These are phyloP conservation scores for Nannobrachium achirus DNA, from an alignment of 2,113 vertebrate genomes.

Conservation along the genomic window DNA sequence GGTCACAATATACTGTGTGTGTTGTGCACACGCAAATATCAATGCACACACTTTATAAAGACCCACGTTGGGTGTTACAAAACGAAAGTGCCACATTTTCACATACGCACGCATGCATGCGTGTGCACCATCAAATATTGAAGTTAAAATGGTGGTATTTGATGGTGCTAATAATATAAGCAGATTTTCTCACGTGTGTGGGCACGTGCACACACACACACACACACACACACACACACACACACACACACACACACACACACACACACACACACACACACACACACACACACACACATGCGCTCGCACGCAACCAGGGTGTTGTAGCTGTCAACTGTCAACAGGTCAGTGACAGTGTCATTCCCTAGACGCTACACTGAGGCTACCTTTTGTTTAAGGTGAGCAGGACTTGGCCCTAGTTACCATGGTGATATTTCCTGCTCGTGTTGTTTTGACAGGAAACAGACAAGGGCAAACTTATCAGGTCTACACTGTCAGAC, in stretches of 20 bases:
- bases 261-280: not conserved
- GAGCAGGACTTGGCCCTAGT: conserved; percentile 3
- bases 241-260: not conserved
- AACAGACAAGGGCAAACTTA: conserved; percentile 24
- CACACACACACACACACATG: not conserved
- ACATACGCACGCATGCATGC: not conserved
- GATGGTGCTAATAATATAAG: no score
- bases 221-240: no score
- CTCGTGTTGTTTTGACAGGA: conserved; percentile 25
- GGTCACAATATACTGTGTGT: no score
- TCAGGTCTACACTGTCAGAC: conserved; percentile 5
- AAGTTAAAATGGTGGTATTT: no score
- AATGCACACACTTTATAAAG: not conserved
- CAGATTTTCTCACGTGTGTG: not conserved
- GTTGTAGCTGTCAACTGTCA: not conserved
- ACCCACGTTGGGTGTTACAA: not conserved
- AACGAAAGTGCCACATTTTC: no score
- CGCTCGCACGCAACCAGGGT: not conserved
- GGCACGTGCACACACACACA: no score
- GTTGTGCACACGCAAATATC: no score
- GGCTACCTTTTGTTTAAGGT: not conserved
- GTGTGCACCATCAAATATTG: no score
- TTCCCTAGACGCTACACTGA: not conserved
- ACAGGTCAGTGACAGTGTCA: not conserved
- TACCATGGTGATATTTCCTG: conserved; percentile 17